Evolutionary conservation across 2,888 invertebrate genomes (phyloP).

Genomic region (Drosophila birchii): DNA sequence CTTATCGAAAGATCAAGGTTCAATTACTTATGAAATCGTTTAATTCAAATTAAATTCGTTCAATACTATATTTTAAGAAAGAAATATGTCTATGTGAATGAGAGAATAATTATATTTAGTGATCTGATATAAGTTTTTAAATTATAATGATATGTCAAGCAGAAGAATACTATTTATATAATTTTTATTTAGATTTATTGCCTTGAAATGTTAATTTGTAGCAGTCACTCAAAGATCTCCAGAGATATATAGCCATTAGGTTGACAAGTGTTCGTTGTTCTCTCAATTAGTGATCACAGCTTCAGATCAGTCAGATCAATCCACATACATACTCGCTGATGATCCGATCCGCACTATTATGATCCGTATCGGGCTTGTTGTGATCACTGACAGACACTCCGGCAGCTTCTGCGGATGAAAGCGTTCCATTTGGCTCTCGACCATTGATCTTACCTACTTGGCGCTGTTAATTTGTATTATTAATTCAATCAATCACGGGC

Average conservation of each 20-base stretch:
- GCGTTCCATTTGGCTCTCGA: constrained; percentile 52
- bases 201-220: not conserved
- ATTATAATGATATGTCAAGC: not conserved
- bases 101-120: not conserved
- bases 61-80: not conserved
- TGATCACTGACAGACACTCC: constrained; percentile 45
- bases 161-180: not conserved
- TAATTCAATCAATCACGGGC: constrained; percentile 79
- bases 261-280: constrained; percentile 1
- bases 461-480: constrained; percentile 77
- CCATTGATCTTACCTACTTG: constrained; percentile 80
- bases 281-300: constrained; percentile 12
- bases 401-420: constrained; percentile 37
- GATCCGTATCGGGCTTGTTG: constrained; percentile 26
- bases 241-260: not conserved
- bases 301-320: constrained; percentile 12
- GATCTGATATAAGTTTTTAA: no score
- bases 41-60: not conserved
- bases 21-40: not conserved
- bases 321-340: not conserved
- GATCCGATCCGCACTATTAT: constrained; percentile 21
- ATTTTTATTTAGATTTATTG: not conserved
- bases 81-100: not conserved
- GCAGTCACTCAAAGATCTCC: not conserved
- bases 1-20: not conserved